phyloP scores from a whole-genome alignment of 2,113 vertebrate species.

The Talpa occidentalis region DNA sequence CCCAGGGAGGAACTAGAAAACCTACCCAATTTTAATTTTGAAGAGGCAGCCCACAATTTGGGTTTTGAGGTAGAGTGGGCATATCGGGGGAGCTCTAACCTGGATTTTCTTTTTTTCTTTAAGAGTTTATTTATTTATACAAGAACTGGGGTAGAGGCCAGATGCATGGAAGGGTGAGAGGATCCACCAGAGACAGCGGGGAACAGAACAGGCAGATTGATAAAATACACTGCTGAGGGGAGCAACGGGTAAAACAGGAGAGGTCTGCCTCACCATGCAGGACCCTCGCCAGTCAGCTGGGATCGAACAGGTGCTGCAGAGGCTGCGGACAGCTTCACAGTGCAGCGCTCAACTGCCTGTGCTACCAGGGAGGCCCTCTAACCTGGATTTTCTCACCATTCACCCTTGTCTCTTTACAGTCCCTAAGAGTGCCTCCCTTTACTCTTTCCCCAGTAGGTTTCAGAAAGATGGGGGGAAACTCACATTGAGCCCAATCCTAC shows the following conservation, averaged over 20 bases:
- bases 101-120: not conserved
- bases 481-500: not conserved
- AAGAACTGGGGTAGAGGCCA: too few relatives aligned
- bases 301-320: too few relatives aligned
- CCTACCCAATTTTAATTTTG: not conserved
- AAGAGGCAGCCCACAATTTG: not conserved
- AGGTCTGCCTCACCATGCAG: too few relatives aligned
- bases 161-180: too few relatives aligned
- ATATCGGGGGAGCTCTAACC: not conserved
- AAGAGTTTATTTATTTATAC: too few relatives aligned
- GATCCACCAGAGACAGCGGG: too few relatives aligned
- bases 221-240: too few relatives aligned
- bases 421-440: not conserved
- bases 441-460: not conserved
- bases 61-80: not conserved
- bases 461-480: rapidly evolving
- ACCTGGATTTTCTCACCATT: not conserved
- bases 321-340: too few relatives aligned
- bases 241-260: too few relatives aligned
- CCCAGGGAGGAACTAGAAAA: not conserved
- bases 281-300: too few relatives aligned
- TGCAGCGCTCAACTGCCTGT: too few relatives aligned
- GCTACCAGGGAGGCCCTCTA: not conserved
- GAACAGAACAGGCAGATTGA: too few relatives aligned
- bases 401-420: not conserved